phyloP scores from a whole-genome alignment of 1,140 invertebrate species.

The Mycetomoellerius zeteki region DNA sequence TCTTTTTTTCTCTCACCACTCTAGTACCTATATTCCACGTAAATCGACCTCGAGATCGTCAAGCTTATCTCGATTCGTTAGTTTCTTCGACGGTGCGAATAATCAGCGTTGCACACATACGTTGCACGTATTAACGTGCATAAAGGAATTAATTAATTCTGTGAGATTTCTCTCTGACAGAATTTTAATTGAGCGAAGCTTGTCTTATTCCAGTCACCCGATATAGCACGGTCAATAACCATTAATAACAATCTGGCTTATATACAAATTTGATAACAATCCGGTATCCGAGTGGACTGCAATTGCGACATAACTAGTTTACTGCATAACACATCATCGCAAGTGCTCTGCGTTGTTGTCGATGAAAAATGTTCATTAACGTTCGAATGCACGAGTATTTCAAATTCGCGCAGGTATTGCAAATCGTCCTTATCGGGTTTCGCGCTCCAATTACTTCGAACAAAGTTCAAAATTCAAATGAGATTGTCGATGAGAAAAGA shows the following conservation, averaged over 20 bases:
- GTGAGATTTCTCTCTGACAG: not conserved
- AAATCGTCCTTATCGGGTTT: conserved; percentile 51
- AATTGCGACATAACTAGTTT: conserved; percentile 10
- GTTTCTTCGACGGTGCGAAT: conserved; percentile 2
- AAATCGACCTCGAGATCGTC: conserved; percentile 47
- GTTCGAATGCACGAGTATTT: not conserved
- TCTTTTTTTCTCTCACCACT: not conserved
- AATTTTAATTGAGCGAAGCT: conserved; percentile 9
- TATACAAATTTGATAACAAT: conserved; percentile 45
- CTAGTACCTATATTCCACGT: not conserved
- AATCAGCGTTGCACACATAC: not conserved
- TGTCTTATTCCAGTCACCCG: conserved; percentile 1
- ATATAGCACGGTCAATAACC: not conserved
- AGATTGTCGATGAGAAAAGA: not conserved
- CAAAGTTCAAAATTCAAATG: conserved; percentile 54
- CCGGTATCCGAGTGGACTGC: not conserved
- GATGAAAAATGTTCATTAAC: conserved; percentile 34
- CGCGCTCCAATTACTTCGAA: conserved; percentile 40
- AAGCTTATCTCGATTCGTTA: conserved; percentile 6
- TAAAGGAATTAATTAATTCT: conserved; percentile 29
- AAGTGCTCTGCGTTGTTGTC: not conserved
- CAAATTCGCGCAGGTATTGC: conserved; percentile 40
- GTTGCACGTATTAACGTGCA: not conserved
- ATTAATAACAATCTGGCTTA: conserved; percentile 40
- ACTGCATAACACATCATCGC: not conserved